Evolutionary conservation across 2,797 vertebrate genomes (phyloP), one percentile per base, ranked within the genome.

Genomic region (Avahi laniger): DNA sequence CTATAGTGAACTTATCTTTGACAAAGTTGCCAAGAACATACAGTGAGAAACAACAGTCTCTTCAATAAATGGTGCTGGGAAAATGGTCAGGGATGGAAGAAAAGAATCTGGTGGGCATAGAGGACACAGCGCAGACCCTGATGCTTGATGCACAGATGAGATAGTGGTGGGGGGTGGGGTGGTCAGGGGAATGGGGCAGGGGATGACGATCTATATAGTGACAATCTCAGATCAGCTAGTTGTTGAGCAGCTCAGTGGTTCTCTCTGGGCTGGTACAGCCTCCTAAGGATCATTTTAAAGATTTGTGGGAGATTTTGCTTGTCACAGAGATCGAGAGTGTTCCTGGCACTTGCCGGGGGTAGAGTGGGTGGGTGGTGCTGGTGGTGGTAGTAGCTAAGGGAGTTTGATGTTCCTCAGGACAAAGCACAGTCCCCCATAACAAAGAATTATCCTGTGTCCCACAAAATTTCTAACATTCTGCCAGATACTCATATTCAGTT

Each of bases 141-240:
- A 24, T 41, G 65, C 88, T 61, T 35, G 54, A 67, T 41, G 50
- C 65, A 35, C 69, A 65, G 5, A 13, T 38, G 65, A 69, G 54
- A 38, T 54, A 18, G 1, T 41, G 43, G 33, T 6, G 14, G n/a
- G 22, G 8, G 22, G 41, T 28, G 28, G 9, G 57, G 10, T 50
- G 48, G 12, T 61, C 59, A 61, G 59, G 28, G 30, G 28, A 20
- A 20, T 1, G 13, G 54, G 14, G 20, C 26, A 22, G 41, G 2
- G 9, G 18, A 14, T 6, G 12, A 30, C 50, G 24, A 4, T 20
- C 46, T 9, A 12, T 1, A 14, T 7, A 12, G 7, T 4, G 43
- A 61, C 43, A 35, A 81, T 41, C n/a, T 65, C 57, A 72, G 57
- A 35, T 54, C 15, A 1, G 59, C 24, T 10, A 14, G 24, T 2